A percentile compares a stretch with the other conserved stretches of the same genome.
phyloP scores from a whole-genome alignment of 2,113 vertebrate genomes.

The Micronycteris hirsuta region DNA sequence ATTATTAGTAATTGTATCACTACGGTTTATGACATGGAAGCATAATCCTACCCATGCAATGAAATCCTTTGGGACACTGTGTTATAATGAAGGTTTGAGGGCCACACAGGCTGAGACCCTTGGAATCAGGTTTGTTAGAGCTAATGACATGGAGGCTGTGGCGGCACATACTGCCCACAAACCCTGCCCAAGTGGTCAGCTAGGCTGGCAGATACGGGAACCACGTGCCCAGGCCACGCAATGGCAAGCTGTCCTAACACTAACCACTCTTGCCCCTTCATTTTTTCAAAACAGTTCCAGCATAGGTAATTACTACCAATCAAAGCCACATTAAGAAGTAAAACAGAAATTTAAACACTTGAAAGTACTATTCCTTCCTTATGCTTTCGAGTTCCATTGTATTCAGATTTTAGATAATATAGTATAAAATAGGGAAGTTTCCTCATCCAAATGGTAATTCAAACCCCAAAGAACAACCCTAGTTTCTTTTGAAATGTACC shows the following conservation, averaged over 20 bases:
- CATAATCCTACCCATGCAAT: background rate
- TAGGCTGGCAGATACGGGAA: background rate
- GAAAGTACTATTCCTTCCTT: background rate
- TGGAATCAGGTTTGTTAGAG: background rate
- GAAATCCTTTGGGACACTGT: background rate
- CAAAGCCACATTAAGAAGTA: background rate
- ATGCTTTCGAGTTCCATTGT: background rate
- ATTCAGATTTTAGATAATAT: slow-evolving; percentile 16
- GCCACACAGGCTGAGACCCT: background rate
- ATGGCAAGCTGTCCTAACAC: background rate
- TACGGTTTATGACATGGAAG: background rate
- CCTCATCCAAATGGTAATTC: background rate
- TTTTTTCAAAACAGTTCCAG: background rate
- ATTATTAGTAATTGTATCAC: background rate
- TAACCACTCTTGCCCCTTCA: background rate
- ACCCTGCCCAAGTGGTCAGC: background rate
- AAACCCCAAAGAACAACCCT: slow-evolving; percentile 13
- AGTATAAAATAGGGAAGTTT: background rate
- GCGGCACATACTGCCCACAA: background rate
- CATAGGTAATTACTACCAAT: background rate
- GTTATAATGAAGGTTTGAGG: background rate
- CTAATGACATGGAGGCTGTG: background rate
- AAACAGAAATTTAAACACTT: background rate
- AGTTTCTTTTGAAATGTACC: slow-evolving; percentile 14
- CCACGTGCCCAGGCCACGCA: background rate